phyloP scores from a whole-genome alignment of 1,140 invertebrate species.

The Tetranychus cinnabarinus region DNA sequence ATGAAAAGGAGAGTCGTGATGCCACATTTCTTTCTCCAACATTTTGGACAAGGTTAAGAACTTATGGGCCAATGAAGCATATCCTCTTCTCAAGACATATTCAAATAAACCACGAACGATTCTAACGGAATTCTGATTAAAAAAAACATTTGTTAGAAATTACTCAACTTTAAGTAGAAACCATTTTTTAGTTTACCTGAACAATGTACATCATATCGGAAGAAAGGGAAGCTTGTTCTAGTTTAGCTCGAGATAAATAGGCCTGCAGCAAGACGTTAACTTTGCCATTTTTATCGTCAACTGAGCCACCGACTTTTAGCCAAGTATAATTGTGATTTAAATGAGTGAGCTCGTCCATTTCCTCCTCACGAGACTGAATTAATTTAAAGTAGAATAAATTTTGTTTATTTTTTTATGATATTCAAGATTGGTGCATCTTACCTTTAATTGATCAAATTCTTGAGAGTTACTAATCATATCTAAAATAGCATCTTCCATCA shows the following conservation, averaged over 20 bases:
- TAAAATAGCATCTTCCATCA: constrained; percentile 67
- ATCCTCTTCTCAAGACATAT: constrained; percentile 64
- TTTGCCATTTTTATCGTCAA: constrained; percentile 77
- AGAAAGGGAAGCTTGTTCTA: constrained; percentile 66
- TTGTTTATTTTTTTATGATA: neutral
- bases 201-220: constrained; percentile 82
- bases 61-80: constrained; percentile 58
- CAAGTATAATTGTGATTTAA: constrained; percentile 44
- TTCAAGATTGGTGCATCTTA: constrained; percentile 17
- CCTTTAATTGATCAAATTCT: constrained; percentile 91
- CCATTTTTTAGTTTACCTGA: constrained; percentile 31
- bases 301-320: constrained; percentile 43
- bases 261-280: constrained; percentile 90
- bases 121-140: constrained; percentile 47
- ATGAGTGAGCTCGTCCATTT: constrained; percentile 64
- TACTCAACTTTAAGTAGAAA: neutral
- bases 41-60: constrained; percentile 60
- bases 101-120: constrained; percentile 83
- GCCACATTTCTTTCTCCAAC: constrained; percentile 71
- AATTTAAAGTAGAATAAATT: neutral
- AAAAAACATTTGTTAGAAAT: constrained; percentile 19
- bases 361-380: constrained; percentile 64
- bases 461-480: constrained; percentile 66
- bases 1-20: constrained; percentile 53
- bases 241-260: constrained; percentile 48